A percentile compares a stretch with the other conserved stretches of the same genome.
Evolutionary conservation across 2,888 invertebrate genomes (phyloP).

Genomic region (Zelleria hepariella): DNA sequence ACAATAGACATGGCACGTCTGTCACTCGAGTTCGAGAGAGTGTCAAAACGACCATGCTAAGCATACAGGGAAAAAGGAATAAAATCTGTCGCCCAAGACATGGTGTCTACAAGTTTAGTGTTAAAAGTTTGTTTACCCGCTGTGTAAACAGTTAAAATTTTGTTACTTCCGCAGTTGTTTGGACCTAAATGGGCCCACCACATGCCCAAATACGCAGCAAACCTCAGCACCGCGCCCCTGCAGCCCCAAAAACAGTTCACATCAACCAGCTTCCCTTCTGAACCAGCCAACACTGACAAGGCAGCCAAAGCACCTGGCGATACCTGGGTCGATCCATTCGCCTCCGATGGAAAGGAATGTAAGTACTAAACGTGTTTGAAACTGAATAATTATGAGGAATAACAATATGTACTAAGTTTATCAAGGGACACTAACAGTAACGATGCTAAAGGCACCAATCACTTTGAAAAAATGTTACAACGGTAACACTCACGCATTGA

Average conservation of each 20-base stretch:
- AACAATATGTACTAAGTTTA: neutral
- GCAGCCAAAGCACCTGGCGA: slow-evolving; percentile 24
- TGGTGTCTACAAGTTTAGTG: too few species aligned
- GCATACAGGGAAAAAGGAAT: too few species aligned
- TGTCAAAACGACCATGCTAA: too few species aligned
- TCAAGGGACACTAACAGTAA: neutral
- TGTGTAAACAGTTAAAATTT: neutral
- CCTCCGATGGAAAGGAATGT: slow-evolving; percentile 64
- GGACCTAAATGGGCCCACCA: slow-evolving; percentile 85
- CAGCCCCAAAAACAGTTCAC: slow-evolving; percentile 80
- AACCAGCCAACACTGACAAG: slow-evolving; percentile 31
- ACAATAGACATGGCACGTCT: too few species aligned
- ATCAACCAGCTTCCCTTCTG: slow-evolving; percentile 15
- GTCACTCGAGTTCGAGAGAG: too few species aligned
- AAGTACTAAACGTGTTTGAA: slow-evolving; percentile 23
- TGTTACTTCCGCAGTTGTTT: slow-evolving; percentile 74
- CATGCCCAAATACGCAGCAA: slow-evolving; percentile 90
- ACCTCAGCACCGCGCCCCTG: slow-evolving; percentile 82
- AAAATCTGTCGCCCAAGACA: too few species aligned
- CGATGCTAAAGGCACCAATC: neutral
- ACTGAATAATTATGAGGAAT: slow-evolving; percentile 1
- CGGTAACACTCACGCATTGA: neutral
- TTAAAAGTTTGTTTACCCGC: too few species aligned
- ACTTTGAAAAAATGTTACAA: neutral
- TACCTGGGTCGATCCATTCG: slow-evolving; percentile 56